These are phyloP conservation scores for Peromyscus aztecus DNA, from an alignment of 2,797 vertebrate species.

Conservation along the genomic window DNA sequence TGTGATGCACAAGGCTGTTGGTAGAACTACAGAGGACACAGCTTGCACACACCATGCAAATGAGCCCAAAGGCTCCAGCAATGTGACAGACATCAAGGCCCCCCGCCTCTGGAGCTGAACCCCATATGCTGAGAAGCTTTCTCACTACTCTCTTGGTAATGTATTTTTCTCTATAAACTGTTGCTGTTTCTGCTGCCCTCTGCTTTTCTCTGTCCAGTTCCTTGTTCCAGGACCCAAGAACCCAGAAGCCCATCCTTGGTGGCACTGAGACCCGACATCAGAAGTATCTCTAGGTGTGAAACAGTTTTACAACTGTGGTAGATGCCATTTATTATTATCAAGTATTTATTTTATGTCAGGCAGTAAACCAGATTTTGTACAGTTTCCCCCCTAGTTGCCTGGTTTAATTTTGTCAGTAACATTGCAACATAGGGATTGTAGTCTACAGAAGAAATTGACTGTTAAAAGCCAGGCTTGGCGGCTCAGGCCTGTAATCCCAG, in stretches of 20 bases:
- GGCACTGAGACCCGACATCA: background rate
- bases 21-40: background rate
- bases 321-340: background rate
- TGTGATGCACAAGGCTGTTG: background rate
- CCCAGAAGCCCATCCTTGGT: background rate
- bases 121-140: background rate
- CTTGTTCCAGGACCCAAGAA: background rate
- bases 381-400: background rate
- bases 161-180: background rate
- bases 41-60: background rate
- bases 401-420: background rate
- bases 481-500: background rate
- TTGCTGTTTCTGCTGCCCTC: background rate
- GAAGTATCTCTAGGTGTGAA: background rate
- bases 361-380: conserved; percentile 14
- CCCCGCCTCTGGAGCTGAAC: background rate
- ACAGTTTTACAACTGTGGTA: background rate
- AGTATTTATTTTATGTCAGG: conserved; percentile 4
- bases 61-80: background rate
- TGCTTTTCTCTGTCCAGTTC: background rate
- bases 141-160: background rate
- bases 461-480: background rate
- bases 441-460: conserved; percentile 30
- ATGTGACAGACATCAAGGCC: background rate
- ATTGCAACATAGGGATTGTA: background rate